A percentile compares a stretch with the other conserved stretches of the same genome.
Evolutionary conservation across 2,797 vertebrate species (phyloP).

Genomic region (Heliangelus exortis): DNA sequence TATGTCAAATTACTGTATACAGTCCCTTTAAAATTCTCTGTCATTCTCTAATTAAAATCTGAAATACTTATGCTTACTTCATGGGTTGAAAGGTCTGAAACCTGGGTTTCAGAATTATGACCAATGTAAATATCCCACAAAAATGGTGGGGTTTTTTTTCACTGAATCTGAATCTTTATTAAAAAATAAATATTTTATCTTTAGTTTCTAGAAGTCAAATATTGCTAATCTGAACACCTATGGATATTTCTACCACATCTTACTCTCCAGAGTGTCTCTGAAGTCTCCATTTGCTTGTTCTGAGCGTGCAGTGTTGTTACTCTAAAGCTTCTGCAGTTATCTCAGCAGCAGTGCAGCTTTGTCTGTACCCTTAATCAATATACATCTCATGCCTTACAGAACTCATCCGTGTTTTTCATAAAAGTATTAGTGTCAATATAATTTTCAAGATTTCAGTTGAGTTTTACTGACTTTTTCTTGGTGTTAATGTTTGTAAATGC

Average conservation of each 20-base stretch:
- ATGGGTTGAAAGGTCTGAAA: too few relatives aligned
- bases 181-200: background rate
- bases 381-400: fast-evolving
- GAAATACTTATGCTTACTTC: background rate
- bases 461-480: background rate
- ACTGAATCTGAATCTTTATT: background rate
- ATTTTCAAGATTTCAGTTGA: background rate
- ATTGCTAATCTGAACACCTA: background rate
- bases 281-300: background rate
- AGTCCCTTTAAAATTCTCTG: background rate
- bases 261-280: background rate
- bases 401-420: background rate
- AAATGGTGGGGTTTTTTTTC: fast-evolving
- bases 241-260: background rate
- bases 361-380: background rate
- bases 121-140: background rate
- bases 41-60: background rate
- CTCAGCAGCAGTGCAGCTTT: background rate
- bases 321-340: background rate
- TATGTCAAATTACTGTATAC: background rate
- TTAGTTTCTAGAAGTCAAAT: background rate
- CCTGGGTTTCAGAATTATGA: background rate
- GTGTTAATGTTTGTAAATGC: background rate
- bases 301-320: background rate
- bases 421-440: background rate